Evolutionary conservation across 2,113 vertebrate genomes (phyloP).

Genomic region (Beaufortia kweichowensis): DNA sequence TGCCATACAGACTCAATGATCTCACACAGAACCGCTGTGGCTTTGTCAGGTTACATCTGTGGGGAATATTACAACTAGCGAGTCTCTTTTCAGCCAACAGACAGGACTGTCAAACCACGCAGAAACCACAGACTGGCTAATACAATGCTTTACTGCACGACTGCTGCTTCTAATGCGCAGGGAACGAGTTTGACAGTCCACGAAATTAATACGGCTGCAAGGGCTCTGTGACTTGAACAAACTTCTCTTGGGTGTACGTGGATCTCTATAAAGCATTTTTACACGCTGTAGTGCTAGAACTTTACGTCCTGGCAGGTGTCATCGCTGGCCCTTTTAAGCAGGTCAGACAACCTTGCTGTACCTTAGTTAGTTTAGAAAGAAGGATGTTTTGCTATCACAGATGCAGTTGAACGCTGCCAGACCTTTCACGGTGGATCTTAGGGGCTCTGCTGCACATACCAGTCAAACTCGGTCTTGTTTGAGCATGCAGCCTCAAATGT

Average conservation of each 20-base stretch:
- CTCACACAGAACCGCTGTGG: neutral
- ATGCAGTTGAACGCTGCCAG: conserved; percentile 58
- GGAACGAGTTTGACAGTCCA: conserved; percentile 11
- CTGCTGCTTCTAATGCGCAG: conserved; percentile 6
- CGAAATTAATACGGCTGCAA: conserved; percentile 20
- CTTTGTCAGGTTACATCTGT: conserved; percentile 27
- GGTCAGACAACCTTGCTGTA: neutral
- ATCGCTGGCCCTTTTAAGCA: neutral
- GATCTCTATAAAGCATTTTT: neutral
- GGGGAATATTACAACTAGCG: neutral
- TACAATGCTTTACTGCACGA: conserved; percentile 34
- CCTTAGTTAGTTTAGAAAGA: neutral
- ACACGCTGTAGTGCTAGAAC: neutral
- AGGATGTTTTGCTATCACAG: conserved; percentile 38
- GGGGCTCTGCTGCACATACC: conserved; percentile 64
- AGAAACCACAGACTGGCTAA: conserved; percentile 14
- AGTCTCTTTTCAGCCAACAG: conserved; percentile 15
- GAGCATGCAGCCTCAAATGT: conserved; percentile 58
- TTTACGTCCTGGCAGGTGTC: neutral
- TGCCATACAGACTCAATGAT: conserved; percentile 2
- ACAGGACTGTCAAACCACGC: conserved; percentile 4
- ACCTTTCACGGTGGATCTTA: conserved; percentile 47
- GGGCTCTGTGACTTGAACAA: conserved; percentile 7
- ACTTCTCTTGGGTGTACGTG: conserved; percentile 11
- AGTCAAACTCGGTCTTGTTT: conserved; percentile 66